Percentiles rank a stretch among this genome's conserved stretches.
These are phyloP conservation scores for Dryococelus australis DNA, from an alignment of 2,888 invertebrate genomes.

Conservation along the genomic window DNA sequence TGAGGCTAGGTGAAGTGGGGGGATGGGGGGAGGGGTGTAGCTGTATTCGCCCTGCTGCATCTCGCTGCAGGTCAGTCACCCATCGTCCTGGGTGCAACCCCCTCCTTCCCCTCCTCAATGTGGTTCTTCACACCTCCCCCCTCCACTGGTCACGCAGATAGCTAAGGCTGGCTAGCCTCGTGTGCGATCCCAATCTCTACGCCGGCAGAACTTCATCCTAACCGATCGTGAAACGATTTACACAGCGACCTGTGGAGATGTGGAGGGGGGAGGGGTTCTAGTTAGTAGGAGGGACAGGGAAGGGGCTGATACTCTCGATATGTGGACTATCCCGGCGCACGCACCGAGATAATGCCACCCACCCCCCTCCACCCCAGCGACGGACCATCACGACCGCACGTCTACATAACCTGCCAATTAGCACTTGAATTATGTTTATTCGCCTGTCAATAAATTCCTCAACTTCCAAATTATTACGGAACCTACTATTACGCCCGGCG, in stretches of 20 bases:
- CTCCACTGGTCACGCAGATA: not conserved
- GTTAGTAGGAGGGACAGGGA: too few relatives aligned
- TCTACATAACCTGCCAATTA: slow-evolving; percentile 9
- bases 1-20: too few relatives aligned
- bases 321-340: too few relatives aligned
- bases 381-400: not conserved
- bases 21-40: too few relatives aligned
- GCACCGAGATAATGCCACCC: not conserved
- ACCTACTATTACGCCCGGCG: not conserved
- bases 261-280: too few relatives aligned
- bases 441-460: not conserved
- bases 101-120: too few relatives aligned
- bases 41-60: not conserved
- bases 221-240: slow-evolving; percentile 1
- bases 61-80: not conserved
- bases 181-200: not conserved
- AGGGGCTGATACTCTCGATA: too few relatives aligned
- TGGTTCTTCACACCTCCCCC: not conserved
- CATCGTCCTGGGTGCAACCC: too few relatives aligned
- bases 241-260: not conserved
- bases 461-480: not conserved
- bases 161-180: not conserved
- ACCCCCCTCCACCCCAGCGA: not conserved
- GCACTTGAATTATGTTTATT: slow-evolving; percentile 5
- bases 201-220: not conserved